A percentile compares a stretch with the other conserved stretches of the same genome.
phyloP scores from a whole-genome alignment of 1,140 invertebrate species.

The Hyles vespertilio region DNA sequence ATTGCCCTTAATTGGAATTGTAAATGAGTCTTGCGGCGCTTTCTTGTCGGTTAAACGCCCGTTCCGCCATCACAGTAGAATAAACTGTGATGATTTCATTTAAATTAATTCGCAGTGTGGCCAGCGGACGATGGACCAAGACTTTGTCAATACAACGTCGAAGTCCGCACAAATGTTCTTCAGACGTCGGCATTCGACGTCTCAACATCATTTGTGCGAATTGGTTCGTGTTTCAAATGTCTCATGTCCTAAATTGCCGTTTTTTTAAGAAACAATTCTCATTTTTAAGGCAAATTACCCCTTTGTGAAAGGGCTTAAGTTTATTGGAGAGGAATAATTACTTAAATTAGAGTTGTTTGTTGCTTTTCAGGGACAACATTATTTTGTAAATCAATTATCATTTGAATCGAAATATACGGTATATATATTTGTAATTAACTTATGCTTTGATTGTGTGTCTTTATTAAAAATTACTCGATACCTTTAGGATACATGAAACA shows the following conservation, averaged over 20 bases:
- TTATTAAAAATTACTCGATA: too few species aligned
- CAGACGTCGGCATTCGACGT: conserved; percentile 40
- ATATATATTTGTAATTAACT: too few species aligned
- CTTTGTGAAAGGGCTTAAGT: conserved; percentile 13
- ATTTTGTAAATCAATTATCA: too few species aligned
- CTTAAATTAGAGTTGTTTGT: conserved; percentile 4
- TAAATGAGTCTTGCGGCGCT: conserved; percentile 66
- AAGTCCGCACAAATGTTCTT: too few species aligned
- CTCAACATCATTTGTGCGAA: conserved; percentile 31
- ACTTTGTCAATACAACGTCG: too few species aligned
- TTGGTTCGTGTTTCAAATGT: conserved; percentile 23
- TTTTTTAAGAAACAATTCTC: conserved; percentile 16
- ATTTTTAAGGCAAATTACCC: conserved; percentile 22
- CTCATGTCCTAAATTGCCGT: conserved; percentile 17
- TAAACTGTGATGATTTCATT: conserved; percentile 67
- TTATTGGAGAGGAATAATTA: conserved; percentile 15
- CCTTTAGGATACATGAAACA: too few species aligned
- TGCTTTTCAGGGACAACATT: background rate
- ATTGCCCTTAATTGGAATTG: conserved; percentile 70
- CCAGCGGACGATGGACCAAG: conserved; percentile 22
- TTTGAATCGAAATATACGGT: too few species aligned
- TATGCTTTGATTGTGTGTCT: too few species aligned
- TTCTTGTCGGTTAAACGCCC: conserved; percentile 59
- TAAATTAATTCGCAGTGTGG: conserved; percentile 55
- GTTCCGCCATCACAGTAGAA: conserved; percentile 50